Conservation (phyloP, 2,888 invertebrate genomes). For the Synanthedon andrenaeformis region DNA sequence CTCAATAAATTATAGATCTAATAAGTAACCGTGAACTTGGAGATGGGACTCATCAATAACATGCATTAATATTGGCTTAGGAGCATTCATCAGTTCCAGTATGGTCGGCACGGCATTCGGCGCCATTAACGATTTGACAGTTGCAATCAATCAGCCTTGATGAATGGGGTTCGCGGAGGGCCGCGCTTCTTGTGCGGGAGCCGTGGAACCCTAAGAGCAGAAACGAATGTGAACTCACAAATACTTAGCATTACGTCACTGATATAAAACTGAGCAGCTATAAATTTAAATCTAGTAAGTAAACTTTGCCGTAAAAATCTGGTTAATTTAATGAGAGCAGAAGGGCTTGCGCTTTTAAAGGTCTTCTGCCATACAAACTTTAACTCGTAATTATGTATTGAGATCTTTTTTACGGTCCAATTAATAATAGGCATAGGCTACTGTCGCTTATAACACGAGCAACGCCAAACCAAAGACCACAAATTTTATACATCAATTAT, state of each 20-base stretch:
- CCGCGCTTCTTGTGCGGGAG: conserved; percentile 39
- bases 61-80: conserved; percentile 57
- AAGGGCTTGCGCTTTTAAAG: no score
- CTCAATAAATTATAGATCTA: conserved; percentile 52
- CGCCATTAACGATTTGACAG: conserved; percentile 66
- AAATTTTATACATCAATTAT: no score
- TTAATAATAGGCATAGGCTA: background rate
- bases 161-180: conserved; percentile 53
- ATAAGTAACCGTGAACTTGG: conserved; percentile 61
- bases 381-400: background rate
- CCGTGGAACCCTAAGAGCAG: conserved; percentile 3
- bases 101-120: conserved; percentile 54
- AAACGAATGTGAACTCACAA: background rate
- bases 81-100: conserved; percentile 50
- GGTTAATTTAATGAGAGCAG: no score
- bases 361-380: no score
- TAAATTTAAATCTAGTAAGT: no score
- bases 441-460: background rate
- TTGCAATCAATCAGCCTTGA: conserved; percentile 67
- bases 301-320: no score
- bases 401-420: background rate
- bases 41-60: conserved; percentile 51
- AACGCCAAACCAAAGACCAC: no score
- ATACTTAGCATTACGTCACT: no score
- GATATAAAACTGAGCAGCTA: no score